A percentile compares a stretch with the other conserved stretches of the same genome.
Conservation (phyloP, 2,888 invertebrate genomes). For the Apotomis betuletana region DNA sequence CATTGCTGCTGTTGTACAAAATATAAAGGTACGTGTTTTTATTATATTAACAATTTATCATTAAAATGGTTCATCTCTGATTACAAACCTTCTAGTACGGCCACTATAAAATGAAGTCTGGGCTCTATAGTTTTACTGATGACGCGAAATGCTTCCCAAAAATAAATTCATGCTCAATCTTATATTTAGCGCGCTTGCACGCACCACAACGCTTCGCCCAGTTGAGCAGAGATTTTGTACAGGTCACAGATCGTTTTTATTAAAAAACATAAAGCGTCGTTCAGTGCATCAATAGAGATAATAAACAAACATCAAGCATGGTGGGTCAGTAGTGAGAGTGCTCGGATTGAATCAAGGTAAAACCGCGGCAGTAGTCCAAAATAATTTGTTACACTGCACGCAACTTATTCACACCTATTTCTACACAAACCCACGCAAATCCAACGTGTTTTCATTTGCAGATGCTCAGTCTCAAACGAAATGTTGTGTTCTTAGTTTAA, state of each 20-base stretch:
- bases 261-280: conserved; percentile 57
- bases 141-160: conserved; percentile 80
- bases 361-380: conserved; percentile 69
- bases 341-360: conserved; percentile 75
- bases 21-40: conserved; percentile 39
- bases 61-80: conserved; percentile 14
- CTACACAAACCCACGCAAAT: conserved; percentile 81
- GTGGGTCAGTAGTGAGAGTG: conserved; percentile 58
- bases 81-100: conserved; percentile 48
- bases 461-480: conserved; percentile 77
- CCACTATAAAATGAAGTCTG: conserved; percentile 46
- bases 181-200: conserved; percentile 82
- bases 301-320: conserved; percentile 63
- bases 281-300: conserved; percentile 57
- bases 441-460: conserved; percentile 77
- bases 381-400: conserved; percentile 76
- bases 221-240: conserved; percentile 79
- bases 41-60: background rate
- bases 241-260: conserved; percentile 72
- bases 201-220: conserved; percentile 72
- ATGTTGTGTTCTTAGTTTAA: conserved; percentile 80
- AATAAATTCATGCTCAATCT: conserved; percentile 81
- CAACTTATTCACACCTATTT: conserved; percentile 82
- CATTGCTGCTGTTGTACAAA: conserved; percentile 41
- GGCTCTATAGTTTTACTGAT: conserved; percentile 61